Conservation (phyloP, 1,140 invertebrate genomes). For the Pseudobourletiella spinata region DNA sequence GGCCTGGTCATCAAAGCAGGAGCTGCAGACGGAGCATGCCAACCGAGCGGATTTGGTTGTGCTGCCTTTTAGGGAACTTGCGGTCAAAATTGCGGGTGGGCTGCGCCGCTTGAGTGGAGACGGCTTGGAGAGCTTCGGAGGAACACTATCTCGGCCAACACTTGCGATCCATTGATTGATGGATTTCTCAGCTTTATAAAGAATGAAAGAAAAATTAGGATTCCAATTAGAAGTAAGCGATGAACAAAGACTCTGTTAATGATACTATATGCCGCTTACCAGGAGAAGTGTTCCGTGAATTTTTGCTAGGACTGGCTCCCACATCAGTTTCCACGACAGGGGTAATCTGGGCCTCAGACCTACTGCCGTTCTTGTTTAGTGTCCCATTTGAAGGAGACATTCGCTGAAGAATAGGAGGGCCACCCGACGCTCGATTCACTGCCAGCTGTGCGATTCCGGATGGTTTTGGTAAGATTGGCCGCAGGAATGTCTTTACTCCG, state of each 20-base stretch:
- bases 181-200: constrained; percentile 9
- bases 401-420: background rate
- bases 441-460: background rate
- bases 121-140: background rate
- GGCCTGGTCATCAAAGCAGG: constrained; percentile 13
- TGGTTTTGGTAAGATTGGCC: constrained; percentile 5
- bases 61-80: background rate
- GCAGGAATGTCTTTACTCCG: too few relatives aligned
- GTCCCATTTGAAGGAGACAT: too few relatives aligned
- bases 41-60: background rate
- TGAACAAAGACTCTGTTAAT: too few relatives aligned
- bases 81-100: background rate
- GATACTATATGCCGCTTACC: too few relatives aligned
- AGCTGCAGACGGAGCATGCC: constrained; percentile 23
- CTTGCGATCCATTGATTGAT: constrained; percentile 28
- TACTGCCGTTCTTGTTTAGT: too few relatives aligned
- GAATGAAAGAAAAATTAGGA: background rate
- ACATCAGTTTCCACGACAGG: too few relatives aligned
- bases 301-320: too few relatives aligned
- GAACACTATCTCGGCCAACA: constrained; percentile 8
- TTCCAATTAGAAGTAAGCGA: background rate
- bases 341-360: too few relatives aligned
- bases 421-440: background rate
- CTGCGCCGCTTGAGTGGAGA: background rate
- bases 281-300: too few relatives aligned